phyloP scores from a whole-genome alignment of 2,888 invertebrate species.

The Tachina grossa region DNA sequence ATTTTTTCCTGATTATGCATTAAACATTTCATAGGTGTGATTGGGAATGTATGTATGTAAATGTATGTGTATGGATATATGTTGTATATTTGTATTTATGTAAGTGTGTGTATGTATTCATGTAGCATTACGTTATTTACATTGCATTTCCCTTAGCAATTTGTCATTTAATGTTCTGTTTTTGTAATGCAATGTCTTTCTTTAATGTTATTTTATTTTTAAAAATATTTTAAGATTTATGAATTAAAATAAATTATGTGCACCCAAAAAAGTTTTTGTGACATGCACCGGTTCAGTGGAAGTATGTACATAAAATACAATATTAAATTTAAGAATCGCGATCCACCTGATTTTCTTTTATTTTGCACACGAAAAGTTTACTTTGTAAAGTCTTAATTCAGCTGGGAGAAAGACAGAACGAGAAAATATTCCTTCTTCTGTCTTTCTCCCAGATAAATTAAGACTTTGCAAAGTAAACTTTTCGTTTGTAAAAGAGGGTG shows the following conservation, averaged over 20 bases:
- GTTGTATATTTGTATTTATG: too few relatives aligned
- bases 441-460: too few relatives aligned
- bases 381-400: too few relatives aligned
- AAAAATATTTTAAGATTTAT: not conserved
- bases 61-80: not conserved
- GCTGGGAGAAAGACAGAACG: too few relatives aligned
- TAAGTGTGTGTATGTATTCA: not conserved
- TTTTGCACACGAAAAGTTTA: too few relatives aligned
- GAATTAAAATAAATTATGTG: not conserved
- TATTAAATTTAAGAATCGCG: too few relatives aligned
- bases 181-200: constrained; percentile 10
- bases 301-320: too few relatives aligned
- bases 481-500: too few relatives aligned
- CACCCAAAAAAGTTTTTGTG: not conserved
- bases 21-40: constrained; percentile 34
- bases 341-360: too few relatives aligned
- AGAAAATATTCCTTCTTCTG: too few relatives aligned
- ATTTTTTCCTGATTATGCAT: constrained; percentile 59
- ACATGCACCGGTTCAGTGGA: too few relatives aligned
- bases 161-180: constrained; percentile 24
- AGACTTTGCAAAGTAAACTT: too few relatives aligned
- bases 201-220: constrained; percentile 11
- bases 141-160: constrained; percentile 23
- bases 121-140: not conserved
- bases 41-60: not conserved